Percentiles rank a stretch among this genome's conserved stretches.
phyloP scores from a whole-genome alignment of 2,113 vertebrate species.

The Eira barbara region DNA sequence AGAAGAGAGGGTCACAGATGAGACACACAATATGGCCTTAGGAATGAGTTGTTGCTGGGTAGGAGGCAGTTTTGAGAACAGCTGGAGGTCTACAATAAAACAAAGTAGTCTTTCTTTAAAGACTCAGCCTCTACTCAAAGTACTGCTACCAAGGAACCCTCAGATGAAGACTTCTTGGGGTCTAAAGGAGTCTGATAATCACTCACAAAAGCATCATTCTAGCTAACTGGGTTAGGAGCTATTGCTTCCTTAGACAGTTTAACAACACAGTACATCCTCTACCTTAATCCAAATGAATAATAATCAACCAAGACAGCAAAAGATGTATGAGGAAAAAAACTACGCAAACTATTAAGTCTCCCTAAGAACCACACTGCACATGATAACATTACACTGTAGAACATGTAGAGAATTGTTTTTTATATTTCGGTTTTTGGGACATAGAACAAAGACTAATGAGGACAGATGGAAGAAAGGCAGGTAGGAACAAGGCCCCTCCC shows the following conservation, averaged over 20 bases:
- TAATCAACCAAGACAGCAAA: not conserved
- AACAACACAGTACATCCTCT: not conserved
- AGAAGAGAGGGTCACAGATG: not conserved
- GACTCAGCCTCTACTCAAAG: not conserved
- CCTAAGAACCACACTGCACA: not conserved
- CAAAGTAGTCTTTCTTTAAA: slow-evolving; percentile 36
- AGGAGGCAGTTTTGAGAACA: not conserved
- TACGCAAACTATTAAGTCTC: not conserved
- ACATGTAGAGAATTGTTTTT: not conserved
- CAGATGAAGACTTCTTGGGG: not conserved
- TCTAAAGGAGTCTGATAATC: not conserved
- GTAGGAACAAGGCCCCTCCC: not conserved
- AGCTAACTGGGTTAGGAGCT: not conserved
- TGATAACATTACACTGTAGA: not conserved
- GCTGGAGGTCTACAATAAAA: not conserved
- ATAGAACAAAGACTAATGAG: not conserved
- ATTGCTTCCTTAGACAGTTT: not conserved
- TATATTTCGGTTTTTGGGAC: not conserved
- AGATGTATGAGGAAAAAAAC: not conserved
- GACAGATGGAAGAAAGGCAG: not conserved
- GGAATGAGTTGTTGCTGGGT: not conserved
- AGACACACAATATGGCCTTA: not conserved
- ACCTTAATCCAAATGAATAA: not conserved
- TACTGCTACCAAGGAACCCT: not conserved
- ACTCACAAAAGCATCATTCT: not conserved